These are phyloP conservation scores for Hycleus phaleratus DNA, from an alignment of 1,140 invertebrate genomes.

Conservation along the genomic window DNA sequence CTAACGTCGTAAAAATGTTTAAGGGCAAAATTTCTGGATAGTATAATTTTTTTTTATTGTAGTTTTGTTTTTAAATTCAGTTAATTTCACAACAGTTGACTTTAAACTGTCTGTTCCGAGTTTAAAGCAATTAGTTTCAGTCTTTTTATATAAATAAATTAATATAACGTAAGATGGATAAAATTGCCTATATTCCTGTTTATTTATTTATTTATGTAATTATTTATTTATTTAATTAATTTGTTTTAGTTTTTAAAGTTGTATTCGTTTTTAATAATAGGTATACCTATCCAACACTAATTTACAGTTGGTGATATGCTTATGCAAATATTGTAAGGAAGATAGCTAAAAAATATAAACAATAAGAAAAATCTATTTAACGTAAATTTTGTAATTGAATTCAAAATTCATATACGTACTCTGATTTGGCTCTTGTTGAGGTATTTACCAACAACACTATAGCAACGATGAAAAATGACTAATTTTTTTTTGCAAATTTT, in stretches of 20 bases:
- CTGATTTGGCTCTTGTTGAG: conserved; percentile 31
- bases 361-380: not conserved
- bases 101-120: conserved; percentile 11
- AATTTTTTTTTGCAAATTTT: conserved; percentile 20
- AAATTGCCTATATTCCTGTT: conserved; percentile 7
- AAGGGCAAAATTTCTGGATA: conserved; percentile 4
- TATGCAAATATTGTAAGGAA: conserved; percentile 25
- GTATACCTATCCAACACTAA: conserved; percentile 4
- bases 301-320: conserved; percentile 23
- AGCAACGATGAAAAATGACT: conserved; percentile 26
- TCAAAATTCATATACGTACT: conserved; percentile 9
- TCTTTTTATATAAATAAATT: conserved; percentile 23
- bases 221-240: conserved; percentile 2
- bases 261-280: too few species aligned
- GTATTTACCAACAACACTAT: conserved; percentile 30
- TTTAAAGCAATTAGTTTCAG: conserved; percentile 18
- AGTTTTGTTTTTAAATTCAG: conserved; percentile 11
- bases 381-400: not conserved
- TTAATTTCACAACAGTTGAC: conserved; percentile 2
- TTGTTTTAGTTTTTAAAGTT: too few species aligned
- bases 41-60: not conserved
- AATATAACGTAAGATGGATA: conserved; percentile 8
- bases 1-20: conserved; percentile 5
- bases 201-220: conserved; percentile 6
- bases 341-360: conserved; percentile 20